Percentiles rank a stretch among this genome's conserved stretches.
These are phyloP conservation scores for Macrocentrus cingulum DNA, from an alignment of 1,140 invertebrate species.

Conservation along the genomic window DNA sequence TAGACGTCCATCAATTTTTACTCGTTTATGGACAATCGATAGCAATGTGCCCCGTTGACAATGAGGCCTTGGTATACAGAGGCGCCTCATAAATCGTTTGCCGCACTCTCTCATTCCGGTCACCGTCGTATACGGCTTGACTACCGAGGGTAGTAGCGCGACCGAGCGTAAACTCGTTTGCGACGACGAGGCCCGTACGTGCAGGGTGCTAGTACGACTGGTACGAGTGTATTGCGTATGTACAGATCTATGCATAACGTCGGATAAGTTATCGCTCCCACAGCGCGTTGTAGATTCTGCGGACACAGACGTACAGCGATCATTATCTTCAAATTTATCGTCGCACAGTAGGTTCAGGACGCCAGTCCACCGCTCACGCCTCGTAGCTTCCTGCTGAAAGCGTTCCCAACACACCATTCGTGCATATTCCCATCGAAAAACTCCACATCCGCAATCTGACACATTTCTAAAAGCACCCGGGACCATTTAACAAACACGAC, in stretches of 20 bases:
- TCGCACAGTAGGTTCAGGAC: slow-evolving; percentile 23
- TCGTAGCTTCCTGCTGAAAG: slow-evolving; percentile 7
- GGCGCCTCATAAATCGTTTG: slow-evolving; percentile 14
- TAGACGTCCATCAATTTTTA: slow-evolving; percentile 15
- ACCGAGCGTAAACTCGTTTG: slow-evolving; percentile 9
- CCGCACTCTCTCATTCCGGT: background rate
- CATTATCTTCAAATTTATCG: slow-evolving; percentile 57
- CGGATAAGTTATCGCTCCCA: slow-evolving; percentile 55
- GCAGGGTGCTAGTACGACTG: background rate
- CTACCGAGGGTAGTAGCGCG: slow-evolving; percentile 7
- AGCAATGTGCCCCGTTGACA: background rate
- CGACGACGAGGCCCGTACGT: slow-evolving; percentile 13
- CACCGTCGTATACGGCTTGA: background rate
- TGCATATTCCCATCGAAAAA: background rate
- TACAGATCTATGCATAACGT: slow-evolving; percentile 39
- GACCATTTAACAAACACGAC: too few species aligned
- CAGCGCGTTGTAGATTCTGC: slow-evolving; percentile 53
- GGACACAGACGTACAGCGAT: slow-evolving; percentile 56
- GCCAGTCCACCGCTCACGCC: slow-evolving; percentile 18
- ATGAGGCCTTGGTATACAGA: background rate
- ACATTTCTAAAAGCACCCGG: too few species aligned
- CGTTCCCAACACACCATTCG: background rate
- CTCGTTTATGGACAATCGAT: slow-evolving; percentile 12
- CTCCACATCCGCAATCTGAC: too few species aligned
- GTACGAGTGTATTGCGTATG: slow-evolving; percentile 28